Evolutionary conservation across 1,140 invertebrate species (phyloP).

Genomic region (Drosophila punjabiensis): DNA sequence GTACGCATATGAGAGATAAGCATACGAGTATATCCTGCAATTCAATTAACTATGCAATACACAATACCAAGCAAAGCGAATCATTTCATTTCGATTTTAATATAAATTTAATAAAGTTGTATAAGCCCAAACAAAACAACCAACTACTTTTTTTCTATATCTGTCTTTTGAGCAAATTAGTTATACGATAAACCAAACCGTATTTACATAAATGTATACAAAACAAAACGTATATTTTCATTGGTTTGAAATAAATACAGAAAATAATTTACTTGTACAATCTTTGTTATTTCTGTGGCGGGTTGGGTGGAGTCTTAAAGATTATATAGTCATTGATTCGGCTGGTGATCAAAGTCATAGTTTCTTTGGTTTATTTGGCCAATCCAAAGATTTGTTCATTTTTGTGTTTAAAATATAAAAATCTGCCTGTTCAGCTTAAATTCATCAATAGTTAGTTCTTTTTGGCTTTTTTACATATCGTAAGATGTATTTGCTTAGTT

Average conservation of each 20-base stretch:
- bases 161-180: conserved; percentile 71
- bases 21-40: conserved; percentile 36
- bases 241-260: conserved; percentile 73
- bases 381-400: not conserved
- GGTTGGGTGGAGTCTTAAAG: not conserved
- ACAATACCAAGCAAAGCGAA: conserved; percentile 50
- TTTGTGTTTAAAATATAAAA: not conserved
- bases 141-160: conserved; percentile 57
- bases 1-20: conserved; percentile 33
- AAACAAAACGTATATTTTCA: conserved; percentile 63
- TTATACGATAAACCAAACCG: conserved; percentile 51
- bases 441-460: not conserved
- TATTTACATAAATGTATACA: conserved; percentile 67
- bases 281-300: conserved; percentile 20
- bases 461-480: not conserved
- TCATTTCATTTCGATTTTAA: conserved; percentile 66
- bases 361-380: no score
- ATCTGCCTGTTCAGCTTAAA: not conserved
- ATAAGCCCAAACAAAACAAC: conserved; percentile 59
- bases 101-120: conserved; percentile 54
- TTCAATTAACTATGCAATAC: conserved; percentile 48
- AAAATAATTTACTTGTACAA: conserved; percentile 44
- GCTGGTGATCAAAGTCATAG: no score
- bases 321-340: not conserved
- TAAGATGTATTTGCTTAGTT: not conserved